phyloP scores from a whole-genome alignment of 2,797 vertebrate genomes.

The Pyrocephalus nanus region DNA sequence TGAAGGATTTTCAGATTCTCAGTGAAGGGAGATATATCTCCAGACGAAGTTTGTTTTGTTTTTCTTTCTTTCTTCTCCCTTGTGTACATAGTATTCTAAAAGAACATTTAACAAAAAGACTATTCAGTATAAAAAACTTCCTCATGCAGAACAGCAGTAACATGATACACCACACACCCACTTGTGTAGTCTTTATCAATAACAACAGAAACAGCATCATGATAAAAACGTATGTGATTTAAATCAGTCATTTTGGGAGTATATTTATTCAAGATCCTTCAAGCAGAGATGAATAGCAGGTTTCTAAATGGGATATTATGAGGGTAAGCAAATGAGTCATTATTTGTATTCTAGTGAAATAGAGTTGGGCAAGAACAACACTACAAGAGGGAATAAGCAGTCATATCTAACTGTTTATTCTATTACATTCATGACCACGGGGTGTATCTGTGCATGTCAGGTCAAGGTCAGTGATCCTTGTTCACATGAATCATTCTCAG shows the following conservation, averaged over 20 bases:
- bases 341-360: slow-evolving; percentile 24
- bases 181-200: slow-evolving; percentile 11
- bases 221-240: slow-evolving; percentile 25
- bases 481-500: slow-evolving; percentile 38
- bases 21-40: background rate
- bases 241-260: background rate
- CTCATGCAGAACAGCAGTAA: background rate
- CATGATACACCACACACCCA: background rate
- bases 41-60: background rate
- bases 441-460: slow-evolving; percentile 26
- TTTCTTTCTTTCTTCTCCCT: background rate
- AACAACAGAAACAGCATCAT: slow-evolving; percentile 15
- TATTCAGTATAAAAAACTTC: background rate
- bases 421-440: slow-evolving; percentile 41
- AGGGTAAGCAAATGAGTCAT: slow-evolving; percentile 50
- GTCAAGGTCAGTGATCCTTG: slow-evolving; percentile 54
- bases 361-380: background rate
- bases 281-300: background rate
- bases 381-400: slow-evolving; percentile 1
- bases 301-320: slow-evolving; percentile 29
- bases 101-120: background rate
- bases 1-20: background rate
- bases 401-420: slow-evolving; percentile 40
- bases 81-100: background rate
- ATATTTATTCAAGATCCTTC: slow-evolving; percentile 30